phyloP scores from a whole-genome alignment of 1,140 invertebrate species.

The Musca vetustissima region DNA sequence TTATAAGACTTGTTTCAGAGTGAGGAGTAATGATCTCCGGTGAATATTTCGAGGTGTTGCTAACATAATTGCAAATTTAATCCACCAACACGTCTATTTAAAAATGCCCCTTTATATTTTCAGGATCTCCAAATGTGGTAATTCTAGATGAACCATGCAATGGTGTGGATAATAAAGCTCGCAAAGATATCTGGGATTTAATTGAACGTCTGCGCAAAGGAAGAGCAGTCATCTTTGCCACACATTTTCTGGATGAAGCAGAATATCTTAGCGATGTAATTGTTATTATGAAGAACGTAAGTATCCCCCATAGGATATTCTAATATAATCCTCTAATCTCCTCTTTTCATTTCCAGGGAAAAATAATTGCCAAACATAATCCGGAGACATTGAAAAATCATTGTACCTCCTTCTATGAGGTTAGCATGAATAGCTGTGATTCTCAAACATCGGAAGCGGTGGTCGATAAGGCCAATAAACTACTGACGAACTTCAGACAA shows the following conservation, averaged over 20 bases:
- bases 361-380: conserved; percentile 50
- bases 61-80: too few species aligned
- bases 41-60: too few species aligned
- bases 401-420: conserved; percentile 42
- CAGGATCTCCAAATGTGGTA: conserved; percentile 63
- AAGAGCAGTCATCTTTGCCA: conserved; percentile 71
- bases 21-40: too few species aligned
- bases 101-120: not conserved
- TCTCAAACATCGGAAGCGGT: conserved; percentile 23
- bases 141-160: conserved; percentile 84
- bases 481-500: conserved; percentile 13
- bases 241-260: conserved; percentile 71
- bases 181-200: conserved; percentile 74
- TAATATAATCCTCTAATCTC: not conserved
- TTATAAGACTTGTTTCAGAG: too few species aligned
- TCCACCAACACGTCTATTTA: too few species aligned
- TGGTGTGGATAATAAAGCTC: conserved; percentile 76
- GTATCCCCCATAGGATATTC: conserved; percentile 14
- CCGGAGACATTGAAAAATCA: conserved; percentile 44
- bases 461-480: not conserved
- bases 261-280: conserved; percentile 68
- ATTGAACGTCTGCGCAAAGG: conserved; percentile 67
- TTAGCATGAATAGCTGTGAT: conserved; percentile 39
- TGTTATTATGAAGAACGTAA: conserved; percentile 65
- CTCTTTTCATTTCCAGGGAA: conserved; percentile 36